phyloP scores from a whole-genome alignment of 2,113 vertebrate genomes.

The Oxyura jamaicensis region DNA sequence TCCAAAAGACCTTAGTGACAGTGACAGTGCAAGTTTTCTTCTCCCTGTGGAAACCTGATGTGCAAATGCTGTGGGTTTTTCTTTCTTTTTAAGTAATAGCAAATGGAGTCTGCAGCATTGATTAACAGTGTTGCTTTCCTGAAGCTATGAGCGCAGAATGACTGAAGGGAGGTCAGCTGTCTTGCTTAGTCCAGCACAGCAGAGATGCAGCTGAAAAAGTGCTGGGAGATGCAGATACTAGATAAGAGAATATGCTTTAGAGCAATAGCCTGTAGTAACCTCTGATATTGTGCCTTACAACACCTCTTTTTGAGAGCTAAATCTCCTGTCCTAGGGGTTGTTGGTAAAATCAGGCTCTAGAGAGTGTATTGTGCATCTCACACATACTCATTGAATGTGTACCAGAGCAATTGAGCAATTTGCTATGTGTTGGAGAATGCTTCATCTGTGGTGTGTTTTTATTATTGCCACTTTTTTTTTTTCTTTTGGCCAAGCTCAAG shows the following conservation, averaged over 20 bases:
- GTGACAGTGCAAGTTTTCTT: not conserved
- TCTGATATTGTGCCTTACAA: not conserved
- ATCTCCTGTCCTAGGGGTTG: not conserved
- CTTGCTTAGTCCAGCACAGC: not conserved
- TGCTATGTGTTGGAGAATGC: not conserved
- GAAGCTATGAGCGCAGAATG: not conserved
- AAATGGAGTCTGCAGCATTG: not conserved
- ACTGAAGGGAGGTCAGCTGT: not conserved
- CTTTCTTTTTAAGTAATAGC: not conserved
- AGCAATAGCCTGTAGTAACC: not conserved
- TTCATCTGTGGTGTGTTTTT: not conserved
- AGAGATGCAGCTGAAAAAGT: not conserved
- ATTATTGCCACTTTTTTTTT: not conserved
- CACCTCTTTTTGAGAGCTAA: not conserved
- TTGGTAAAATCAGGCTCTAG: not conserved
- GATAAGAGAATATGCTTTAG: not conserved
- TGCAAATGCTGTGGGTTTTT: not conserved
- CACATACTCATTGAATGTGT: not conserved
- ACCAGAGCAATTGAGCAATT: not conserved
- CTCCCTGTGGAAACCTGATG: not conserved
- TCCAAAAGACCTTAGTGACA: not conserved
- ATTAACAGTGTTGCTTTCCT: not conserved
- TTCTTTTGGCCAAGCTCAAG: constrained; percentile 69
- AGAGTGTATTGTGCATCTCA: fast-evolving
- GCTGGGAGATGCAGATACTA: not conserved